Evolutionary conservation across 2,113 vertebrate species (phyloP), one percentile per base, ranked within the genome.

Genomic region (Saccopteryx leptura): DNA sequence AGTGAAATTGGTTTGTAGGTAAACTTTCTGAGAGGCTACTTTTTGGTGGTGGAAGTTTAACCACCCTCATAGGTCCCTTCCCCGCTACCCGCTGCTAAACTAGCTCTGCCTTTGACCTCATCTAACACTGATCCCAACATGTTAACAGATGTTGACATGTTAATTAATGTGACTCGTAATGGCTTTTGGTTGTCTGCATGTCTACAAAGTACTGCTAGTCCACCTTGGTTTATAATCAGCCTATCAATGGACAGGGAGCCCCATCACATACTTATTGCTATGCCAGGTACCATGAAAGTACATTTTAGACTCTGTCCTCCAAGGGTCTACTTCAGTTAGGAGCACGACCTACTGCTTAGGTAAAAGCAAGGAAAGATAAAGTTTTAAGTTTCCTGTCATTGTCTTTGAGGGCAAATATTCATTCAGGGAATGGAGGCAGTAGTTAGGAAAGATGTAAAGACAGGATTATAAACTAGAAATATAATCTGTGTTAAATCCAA

Each of bases 241-340:
- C 39, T 13, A 23, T 7, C 10, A 4, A 0, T 2, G 15, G 2
- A 7, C 9, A 1, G 0, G n/a, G 18, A 14, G 5, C 11, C 24
- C 39, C 21, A 2, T 31, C 18, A 11, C 1, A 66, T 3, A 7
- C 50, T 28, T 46, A 7, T 6, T 26, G 2, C 4, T 6, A 11
- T 39, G 52, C 11, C 5, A 12, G 79, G 8, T 10, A 9, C 11
- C 0, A 0, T 19, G 50, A 52, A 52, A 46, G 28, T 18, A 23
- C 14, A 2, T 46, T 54, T 66, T 48, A n/a, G 46, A 52, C n/a
- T 18, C 8, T 7, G 72, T 39, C 1, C 2, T 13, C 65, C 4
- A 7, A 39, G 19, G 13, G 11, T 9, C 8, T 24, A 0, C 13
- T 31, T 12, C 28, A 6, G 60, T 1, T 3, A 24, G 46, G 63